A percentile compares a stretch with the other conserved stretches of the same genome.
Conservation (phyloP, 2,888 invertebrate species). For the Herminia tarsipennalis region DNA sequence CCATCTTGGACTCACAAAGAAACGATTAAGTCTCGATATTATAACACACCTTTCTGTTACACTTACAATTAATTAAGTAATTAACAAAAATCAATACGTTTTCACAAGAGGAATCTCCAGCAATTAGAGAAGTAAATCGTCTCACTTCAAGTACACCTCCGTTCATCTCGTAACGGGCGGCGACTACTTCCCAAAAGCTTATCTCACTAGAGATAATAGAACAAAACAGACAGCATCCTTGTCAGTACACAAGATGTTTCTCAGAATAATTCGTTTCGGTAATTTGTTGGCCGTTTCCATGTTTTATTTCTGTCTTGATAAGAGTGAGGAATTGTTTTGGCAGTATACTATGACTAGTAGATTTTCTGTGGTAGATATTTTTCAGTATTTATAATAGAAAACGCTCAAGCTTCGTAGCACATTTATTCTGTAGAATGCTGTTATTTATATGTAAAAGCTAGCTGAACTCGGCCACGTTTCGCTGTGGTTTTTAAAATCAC, state of each 20-base stretch:
- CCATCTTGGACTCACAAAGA: too few species aligned
- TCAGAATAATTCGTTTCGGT: slow-evolving; percentile 33
- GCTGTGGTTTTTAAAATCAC: too few species aligned
- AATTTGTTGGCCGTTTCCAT: slow-evolving; percentile 32
- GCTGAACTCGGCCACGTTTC: too few species aligned
- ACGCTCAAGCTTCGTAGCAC: too few species aligned
- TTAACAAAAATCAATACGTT: not conserved
- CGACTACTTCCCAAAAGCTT: slow-evolving; percentile 19
- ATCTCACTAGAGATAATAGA: slow-evolving; percentile 35
- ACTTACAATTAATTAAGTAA: not conserved
- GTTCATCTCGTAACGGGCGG: slow-evolving; percentile 29
- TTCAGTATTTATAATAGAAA: not conserved
- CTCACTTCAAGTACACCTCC: slow-evolving; percentile 3
- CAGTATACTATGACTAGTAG: not conserved
- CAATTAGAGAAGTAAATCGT: slow-evolving; percentile 20
- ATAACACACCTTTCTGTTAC: too few species aligned
- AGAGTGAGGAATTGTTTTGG: slow-evolving; percentile 10
- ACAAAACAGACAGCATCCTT: slow-evolving; percentile 28
- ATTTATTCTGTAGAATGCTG: too few species aligned
- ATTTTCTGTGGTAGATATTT: not conserved
- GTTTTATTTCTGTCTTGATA: slow-evolving; percentile 14
- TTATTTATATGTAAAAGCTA: too few species aligned
- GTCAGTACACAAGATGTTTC: slow-evolving; percentile 27
- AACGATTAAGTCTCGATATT: too few species aligned
- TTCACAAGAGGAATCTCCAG: slow-evolving; percentile 4